phyloP scores from a whole-genome alignment of 1,140 invertebrate genomes.

The Drosophila pandora region DNA sequence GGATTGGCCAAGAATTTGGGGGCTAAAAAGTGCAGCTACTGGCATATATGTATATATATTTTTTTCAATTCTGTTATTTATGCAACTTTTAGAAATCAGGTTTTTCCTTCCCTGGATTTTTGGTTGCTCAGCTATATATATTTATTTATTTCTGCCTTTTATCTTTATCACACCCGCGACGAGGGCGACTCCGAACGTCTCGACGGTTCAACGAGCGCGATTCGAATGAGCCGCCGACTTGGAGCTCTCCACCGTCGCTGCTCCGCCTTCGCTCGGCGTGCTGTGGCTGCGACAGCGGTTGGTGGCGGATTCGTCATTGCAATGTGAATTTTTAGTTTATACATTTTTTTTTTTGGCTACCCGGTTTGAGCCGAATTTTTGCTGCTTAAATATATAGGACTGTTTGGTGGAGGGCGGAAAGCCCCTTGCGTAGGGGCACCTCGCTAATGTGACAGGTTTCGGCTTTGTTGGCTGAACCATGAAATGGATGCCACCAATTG shows the following conservation, averaged over 20 bases:
- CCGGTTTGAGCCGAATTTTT: constrained; percentile 49
- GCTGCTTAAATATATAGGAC: not conserved
- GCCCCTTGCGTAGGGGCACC: constrained; percentile 29
- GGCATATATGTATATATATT: not conserved
- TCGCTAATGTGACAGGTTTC: constrained; percentile 36
- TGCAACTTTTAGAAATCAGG: constrained; percentile 49
- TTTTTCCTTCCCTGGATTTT: constrained; percentile 12
- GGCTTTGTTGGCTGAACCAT: constrained; percentile 8
- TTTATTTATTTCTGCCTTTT: constrained; percentile 24
- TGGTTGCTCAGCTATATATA: constrained; percentile 18
- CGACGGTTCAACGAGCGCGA: constrained; percentile 72
- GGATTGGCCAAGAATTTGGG: constrained; percentile 4
- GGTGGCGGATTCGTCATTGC: constrained; percentile 4
- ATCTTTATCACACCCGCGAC: constrained; percentile 51
- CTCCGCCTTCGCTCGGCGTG: constrained; percentile 29
- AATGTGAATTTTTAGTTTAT: constrained; percentile 24
- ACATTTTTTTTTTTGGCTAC: constrained; percentile 29
- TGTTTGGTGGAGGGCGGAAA: constrained; percentile 11
- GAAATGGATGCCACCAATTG: constrained; percentile 43
- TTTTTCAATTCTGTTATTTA: constrained; percentile 24
- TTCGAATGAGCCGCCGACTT: constrained; percentile 58
- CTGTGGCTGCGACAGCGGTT: not conserved
- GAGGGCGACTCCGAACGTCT: constrained; percentile 54
- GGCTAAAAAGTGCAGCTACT: constrained; percentile 3
- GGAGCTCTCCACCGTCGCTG: constrained; percentile 45